A percentile compares a stretch with the other conserved stretches of the same genome.
Evolutionary conservation across 2,797 vertebrate species (phyloP).

Genomic region (Hyperoplus immaculatus): DNA sequence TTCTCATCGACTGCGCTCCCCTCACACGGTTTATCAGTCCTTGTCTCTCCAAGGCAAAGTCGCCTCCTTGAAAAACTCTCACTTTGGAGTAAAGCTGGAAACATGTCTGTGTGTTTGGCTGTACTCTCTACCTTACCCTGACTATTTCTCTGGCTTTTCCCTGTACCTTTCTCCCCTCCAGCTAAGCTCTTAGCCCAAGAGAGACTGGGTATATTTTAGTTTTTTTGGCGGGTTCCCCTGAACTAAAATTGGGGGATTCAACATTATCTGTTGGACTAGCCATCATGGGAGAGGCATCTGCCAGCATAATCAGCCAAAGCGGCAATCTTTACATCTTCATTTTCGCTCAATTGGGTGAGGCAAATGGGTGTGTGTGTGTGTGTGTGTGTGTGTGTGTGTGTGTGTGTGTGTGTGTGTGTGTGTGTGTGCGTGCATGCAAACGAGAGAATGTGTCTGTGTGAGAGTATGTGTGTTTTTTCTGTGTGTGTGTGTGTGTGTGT

Average conservation of each 20-base stretch:
- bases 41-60: slow-evolving; percentile 52
- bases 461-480: no score
- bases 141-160: slow-evolving; percentile 43
- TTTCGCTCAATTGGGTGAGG: slow-evolving; percentile 41
- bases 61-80: slow-evolving; percentile 57
- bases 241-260: slow-evolving; percentile 68
- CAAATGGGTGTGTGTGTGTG: slow-evolving; percentile 34
- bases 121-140: slow-evolving; percentile 21
- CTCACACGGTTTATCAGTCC: slow-evolving; percentile 50
- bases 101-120: slow-evolving; percentile 20
- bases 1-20: slow-evolving; percentile 54
- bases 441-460: no score
- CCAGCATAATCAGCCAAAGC: slow-evolving; percentile 52
- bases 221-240: slow-evolving; percentile 55
- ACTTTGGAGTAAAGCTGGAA: slow-evolving; percentile 44
- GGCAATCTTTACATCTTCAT: slow-evolving; percentile 65
- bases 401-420: neutral
- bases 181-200: slow-evolving; percentile 44
- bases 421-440: no score
- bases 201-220: slow-evolving; percentile 17
- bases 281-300: slow-evolving; percentile 54
- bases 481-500: neutral
- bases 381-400: slow-evolving; percentile 21
- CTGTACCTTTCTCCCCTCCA: slow-evolving; percentile 28
- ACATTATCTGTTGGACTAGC: slow-evolving; percentile 54